These are phyloP conservation scores for Helostoma temminkii DNA, from an alignment of 2,797 vertebrate genomes.

Conservation along the genomic window DNA sequence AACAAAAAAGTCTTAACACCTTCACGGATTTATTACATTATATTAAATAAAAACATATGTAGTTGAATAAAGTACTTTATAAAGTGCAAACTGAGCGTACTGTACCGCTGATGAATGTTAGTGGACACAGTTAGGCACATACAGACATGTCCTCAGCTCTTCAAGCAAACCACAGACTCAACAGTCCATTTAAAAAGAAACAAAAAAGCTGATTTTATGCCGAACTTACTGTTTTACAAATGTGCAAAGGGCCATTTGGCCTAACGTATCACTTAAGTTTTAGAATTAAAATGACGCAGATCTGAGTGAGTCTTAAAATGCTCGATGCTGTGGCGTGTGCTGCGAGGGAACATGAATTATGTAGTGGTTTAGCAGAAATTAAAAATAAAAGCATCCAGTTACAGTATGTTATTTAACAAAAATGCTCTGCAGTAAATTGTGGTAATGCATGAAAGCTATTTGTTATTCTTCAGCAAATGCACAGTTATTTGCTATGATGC, in stretches of 20 bases:
- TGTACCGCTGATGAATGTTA: too few species aligned
- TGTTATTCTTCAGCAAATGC: slow-evolving; percentile 22
- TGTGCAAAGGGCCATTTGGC: slow-evolving; percentile 2
- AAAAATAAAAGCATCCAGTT: slow-evolving; percentile 63
- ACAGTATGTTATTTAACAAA: slow-evolving; percentile 41
- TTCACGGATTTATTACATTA: too few species aligned
- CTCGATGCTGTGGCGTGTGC: slow-evolving; percentile 42
- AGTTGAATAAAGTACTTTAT: too few species aligned
- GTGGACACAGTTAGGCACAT: slow-evolving; percentile 13
- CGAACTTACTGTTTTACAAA: too few species aligned
- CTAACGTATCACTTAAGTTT: slow-evolving; percentile 6
- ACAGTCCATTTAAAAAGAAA: too few species aligned
- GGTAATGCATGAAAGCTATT: slow-evolving; percentile 29
- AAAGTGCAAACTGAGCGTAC: not conserved
- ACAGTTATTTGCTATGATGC: not conserved
- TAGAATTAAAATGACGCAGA: slow-evolving; percentile 36
- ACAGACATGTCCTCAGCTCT: slow-evolving; percentile 28
- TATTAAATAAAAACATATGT: too few species aligned
- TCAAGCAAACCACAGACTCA: slow-evolving; percentile 43
- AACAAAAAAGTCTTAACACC: too few species aligned
- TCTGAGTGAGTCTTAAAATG: slow-evolving; percentile 15
- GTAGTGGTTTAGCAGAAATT: slow-evolving; percentile 50
- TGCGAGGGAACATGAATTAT: slow-evolving; percentile 68
- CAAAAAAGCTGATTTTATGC: too few species aligned
- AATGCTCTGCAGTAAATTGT: slow-evolving; percentile 34